phyloP scores from a whole-genome alignment of 2,797 vertebrate species.

The Champsocephalus gunnari region DNA sequence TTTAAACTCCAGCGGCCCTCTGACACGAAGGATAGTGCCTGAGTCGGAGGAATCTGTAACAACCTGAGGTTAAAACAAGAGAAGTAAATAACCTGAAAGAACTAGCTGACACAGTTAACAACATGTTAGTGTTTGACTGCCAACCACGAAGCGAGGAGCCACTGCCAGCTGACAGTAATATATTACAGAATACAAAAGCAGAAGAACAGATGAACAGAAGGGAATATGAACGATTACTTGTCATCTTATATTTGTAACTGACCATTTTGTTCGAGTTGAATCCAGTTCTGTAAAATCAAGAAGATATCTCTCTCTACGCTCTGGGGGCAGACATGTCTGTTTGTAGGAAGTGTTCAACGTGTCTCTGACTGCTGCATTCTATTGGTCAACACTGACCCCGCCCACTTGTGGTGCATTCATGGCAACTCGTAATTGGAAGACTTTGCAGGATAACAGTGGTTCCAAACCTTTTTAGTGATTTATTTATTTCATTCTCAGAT shows the following conservation, averaged over 20 bases:
- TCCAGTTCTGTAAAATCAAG: neutral
- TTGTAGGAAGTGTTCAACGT: slow-evolving; percentile 57
- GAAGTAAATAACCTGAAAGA: neutral
- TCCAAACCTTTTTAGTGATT: neutral
- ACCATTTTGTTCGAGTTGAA: slow-evolving; percentile 58
- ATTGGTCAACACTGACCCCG: slow-evolving; percentile 59
- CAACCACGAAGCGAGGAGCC: neutral
- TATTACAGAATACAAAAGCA: neutral
- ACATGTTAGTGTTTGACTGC: neutral
- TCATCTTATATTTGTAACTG: slow-evolving; percentile 5
- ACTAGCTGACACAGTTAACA: neutral
- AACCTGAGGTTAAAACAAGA: slow-evolving; percentile 65
- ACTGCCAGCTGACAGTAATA: neutral
- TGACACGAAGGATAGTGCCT: slow-evolving; percentile 86
- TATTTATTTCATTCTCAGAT: neutral
- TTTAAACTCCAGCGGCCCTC: slow-evolving; percentile 89
- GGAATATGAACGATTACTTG: rapidly evolving
- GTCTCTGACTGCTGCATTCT: slow-evolving; percentile 51
- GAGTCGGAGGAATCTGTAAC: slow-evolving; percentile 61
- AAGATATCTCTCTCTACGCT: neutral
- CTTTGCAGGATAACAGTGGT: too few species aligned
- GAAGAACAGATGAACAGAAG: neutral
- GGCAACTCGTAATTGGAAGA: neutral
- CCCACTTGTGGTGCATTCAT: slow-evolving; percentile 55
- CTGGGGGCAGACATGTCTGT: slow-evolving; percentile 64